Evolutionary conservation across 2,797 vertebrate species (phyloP).

Genomic region (Psittacula echo): DNA sequence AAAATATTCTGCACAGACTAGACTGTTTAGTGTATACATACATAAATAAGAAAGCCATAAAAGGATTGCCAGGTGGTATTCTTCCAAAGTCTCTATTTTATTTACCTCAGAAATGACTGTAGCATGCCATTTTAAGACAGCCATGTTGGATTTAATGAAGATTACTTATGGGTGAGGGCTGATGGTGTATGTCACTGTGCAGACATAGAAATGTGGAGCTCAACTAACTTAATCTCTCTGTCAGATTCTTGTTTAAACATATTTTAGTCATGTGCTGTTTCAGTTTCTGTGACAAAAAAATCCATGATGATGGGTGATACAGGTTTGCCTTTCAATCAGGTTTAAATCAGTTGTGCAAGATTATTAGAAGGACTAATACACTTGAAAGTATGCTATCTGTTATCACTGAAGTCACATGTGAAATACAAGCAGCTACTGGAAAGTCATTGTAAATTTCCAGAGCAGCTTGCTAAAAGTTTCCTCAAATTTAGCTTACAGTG

Average conservation of each 20-base stretch:
- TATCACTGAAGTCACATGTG: neutral
- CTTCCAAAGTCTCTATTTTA: neutral
- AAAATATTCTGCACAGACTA: neutral
- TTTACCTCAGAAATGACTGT: neutral
- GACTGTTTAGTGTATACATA: neutral
- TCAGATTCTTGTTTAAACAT: neutral
- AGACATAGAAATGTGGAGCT: neutral
- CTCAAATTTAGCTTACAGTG: neutral
- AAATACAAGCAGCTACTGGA: neutral
- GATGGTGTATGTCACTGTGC: neutral
- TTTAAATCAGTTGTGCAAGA: neutral
- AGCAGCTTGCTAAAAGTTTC: neutral
- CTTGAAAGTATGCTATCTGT: neutral
- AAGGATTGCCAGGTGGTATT: neutral
- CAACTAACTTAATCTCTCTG: neutral
- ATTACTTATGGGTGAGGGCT: neutral
- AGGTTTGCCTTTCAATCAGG: neutral
- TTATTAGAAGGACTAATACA: neutral
- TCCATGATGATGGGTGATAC: neutral
- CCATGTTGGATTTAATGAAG: neutral
- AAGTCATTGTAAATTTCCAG: neutral
- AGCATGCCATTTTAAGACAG: neutral
- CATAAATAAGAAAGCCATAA: neutral
- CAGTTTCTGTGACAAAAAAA: neutral
- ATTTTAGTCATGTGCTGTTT: neutral